Evolutionary conservation across 1,140 invertebrate species (phyloP), one percentile per base, ranked within the genome.

Genomic region (Nomia melanderi): DNA sequence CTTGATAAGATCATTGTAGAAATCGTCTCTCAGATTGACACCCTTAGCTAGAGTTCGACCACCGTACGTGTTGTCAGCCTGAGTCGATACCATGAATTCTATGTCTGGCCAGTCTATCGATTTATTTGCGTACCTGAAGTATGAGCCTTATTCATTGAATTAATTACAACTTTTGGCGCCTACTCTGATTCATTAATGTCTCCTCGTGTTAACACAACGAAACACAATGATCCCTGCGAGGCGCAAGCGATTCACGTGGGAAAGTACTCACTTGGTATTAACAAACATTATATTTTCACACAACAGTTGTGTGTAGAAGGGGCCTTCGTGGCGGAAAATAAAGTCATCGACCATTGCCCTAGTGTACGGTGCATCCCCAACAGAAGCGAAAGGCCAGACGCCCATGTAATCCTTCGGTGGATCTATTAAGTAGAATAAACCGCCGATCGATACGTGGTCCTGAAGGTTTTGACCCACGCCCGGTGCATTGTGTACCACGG

Each of bases 381-480:
- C 0, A 56, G 6, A 5, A 14, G 20, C 14, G 12, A 56, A 56
- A 6, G 12, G 54, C 2, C 29, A 12, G 3, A 12, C 0, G 1
- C 5, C 25, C 83, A 25, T 88, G 88, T 63, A 59, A 0, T 94
- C 91, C 20, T 92, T 86, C 0, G 93, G 92, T 20, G 90, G 86
- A 47, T 93, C 90, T 66, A 94, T 90, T 1, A 95, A 86, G 79
- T 94, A 96, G 0, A 91, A 93, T 76, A 94, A 92, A 1, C 94
- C 93, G 0, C 93, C 93, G 77, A 96, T 94, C 1, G 95, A 95
- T 0, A 96, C 93, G 84, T 96, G 96, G 89, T 96, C 96, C 89
- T 96, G 96, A 8, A 98, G 91, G 91, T 98, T 98, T 73, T 94
- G 88, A 0, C 97, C 97, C 1, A 98, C 97, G 0, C 95, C 96